Evolutionary conservation across 2,888 invertebrate species (phyloP).

Genomic region (Parascotia fuliginaria): DNA sequence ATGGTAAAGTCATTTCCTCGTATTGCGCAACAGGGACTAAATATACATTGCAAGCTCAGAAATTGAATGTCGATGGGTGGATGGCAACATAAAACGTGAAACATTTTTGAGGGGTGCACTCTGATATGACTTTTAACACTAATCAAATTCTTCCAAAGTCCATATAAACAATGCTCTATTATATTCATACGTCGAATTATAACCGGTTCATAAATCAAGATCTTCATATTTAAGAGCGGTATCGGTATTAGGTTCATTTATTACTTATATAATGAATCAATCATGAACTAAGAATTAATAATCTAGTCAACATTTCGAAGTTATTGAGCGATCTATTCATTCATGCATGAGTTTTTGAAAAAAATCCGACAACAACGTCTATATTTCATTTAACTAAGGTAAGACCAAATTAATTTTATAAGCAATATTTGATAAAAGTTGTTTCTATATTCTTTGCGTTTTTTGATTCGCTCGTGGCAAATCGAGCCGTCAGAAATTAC

Average conservation of each 20-base stretch:
- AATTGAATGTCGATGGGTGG: conserved; percentile 70
- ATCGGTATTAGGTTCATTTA: neutral
- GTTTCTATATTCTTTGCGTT: neutral
- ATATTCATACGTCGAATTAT: neutral
- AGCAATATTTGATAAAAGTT: neutral
- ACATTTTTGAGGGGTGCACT: conserved; percentile 30
- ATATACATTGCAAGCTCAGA: conserved; percentile 53
- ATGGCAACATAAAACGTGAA: conserved; percentile 59
- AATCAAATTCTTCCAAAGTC: conserved; percentile 27
- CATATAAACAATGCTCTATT: neutral
- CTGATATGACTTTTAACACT: conserved; percentile 28
- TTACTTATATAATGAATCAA: neutral
- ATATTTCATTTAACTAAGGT: too few relatives aligned
- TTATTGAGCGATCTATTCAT: too few relatives aligned
- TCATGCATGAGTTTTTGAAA: too few relatives aligned
- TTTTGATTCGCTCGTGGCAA: conserved; percentile 1
- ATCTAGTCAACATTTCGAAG: too few relatives aligned
- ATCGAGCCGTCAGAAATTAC: conserved; percentile 12
- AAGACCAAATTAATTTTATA: neutral
- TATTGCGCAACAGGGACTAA: conserved; percentile 62
- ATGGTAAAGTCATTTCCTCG: conserved; percentile 73
- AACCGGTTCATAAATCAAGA: conserved; percentile 2
- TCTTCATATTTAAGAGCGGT: neutral
- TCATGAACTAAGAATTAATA: too few relatives aligned
- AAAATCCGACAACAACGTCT: too few relatives aligned